Base-by-base conservation (phyloP, 2,113 vertebrate species). In the Calonectris borealis region DNA sequence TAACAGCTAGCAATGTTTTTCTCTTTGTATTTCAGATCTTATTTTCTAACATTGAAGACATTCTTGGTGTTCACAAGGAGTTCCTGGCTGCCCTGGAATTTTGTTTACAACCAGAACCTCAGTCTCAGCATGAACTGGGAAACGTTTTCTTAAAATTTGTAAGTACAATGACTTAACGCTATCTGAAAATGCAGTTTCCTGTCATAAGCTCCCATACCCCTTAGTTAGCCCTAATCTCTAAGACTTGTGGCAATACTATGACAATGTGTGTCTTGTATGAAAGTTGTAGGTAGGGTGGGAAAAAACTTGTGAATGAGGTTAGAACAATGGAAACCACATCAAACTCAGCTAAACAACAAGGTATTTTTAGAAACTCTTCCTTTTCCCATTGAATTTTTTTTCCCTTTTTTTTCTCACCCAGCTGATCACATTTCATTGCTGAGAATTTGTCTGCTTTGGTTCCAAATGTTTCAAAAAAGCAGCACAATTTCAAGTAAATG, bases 31-130 rank as follows among this genome's bases (percentile, higher is more conserved):
- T 69, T 26, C 97, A 99, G 99, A 98, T 99, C 97, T 98, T 99
- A 93, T 99, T 99, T 98, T 99, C 99, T 57, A 99, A 99, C 97
- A 99, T 99, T 0, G 99, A 99, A 97, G 99, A 99, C 91, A 99
- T 99, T 98, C 98, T 99, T 97, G 98, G 99, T 61, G 98, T 99
- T 88, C 99, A 99, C 97, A 98, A 98, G 95, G 98, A 99, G 93
- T 99, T 99, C 95, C 90, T 99, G 98, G 98, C 98, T 38, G 98
- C 98, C 34, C 95, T 99, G 98, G 99, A 99, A 95, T 95, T 96
- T 95, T 98, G 98, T 93, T 98, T 99, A 94, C 99, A 99, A 93
- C 99, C 99, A 0, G 99, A 99, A 94, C 99, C 99, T 51, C 99
- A 99, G 68, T 98, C 99, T 44, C 99, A 99, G 72, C 99, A 99